Percentiles rank a stretch among this genome's conserved stretches.
Conservation (phyloP, 2,888 invertebrate genomes). For the Sicus ferrugineus region DNA sequence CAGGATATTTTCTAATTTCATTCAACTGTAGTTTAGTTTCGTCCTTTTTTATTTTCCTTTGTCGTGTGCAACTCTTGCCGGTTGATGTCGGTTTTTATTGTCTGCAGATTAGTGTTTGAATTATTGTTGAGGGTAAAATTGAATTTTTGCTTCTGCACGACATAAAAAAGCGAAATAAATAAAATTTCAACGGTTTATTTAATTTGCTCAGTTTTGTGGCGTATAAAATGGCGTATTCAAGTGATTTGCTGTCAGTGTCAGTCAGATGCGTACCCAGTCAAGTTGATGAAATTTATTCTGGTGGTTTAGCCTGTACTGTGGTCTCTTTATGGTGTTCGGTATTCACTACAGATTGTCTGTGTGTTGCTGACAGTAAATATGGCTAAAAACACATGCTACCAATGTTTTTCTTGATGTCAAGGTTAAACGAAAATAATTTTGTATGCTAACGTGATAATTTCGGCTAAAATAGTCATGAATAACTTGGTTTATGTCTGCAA, state of each 20-base stretch:
- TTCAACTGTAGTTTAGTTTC: background rate
- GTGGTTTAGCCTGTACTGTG: too few species aligned
- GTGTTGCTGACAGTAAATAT: too few species aligned
- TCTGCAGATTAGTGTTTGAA: slow-evolving; percentile 11
- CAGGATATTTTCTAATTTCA: background rate
- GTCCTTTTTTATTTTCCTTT: slow-evolving; percentile 1
- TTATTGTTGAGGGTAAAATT: background rate
- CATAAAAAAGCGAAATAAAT: background rate
- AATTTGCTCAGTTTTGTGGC: slow-evolving; percentile 7
- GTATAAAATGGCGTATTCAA: background rate
- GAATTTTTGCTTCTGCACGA: background rate
- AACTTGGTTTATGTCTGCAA: too few species aligned
- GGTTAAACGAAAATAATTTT: too few species aligned
- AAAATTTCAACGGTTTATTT: background rate
- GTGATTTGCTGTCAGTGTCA: slow-evolving; percentile 5
- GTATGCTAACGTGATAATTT: too few species aligned
- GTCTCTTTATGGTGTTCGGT: too few species aligned
- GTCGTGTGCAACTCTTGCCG: background rate
- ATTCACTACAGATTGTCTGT: too few species aligned
- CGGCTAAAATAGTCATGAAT: too few species aligned
- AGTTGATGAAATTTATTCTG: background rate
- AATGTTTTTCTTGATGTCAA: too few species aligned
- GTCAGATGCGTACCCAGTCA: background rate
- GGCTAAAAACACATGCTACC: too few species aligned
- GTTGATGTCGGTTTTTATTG: slow-evolving; percentile 8